phyloP scores from a whole-genome alignment of 2,888 invertebrate species.

The Masnerella sp. region DNA sequence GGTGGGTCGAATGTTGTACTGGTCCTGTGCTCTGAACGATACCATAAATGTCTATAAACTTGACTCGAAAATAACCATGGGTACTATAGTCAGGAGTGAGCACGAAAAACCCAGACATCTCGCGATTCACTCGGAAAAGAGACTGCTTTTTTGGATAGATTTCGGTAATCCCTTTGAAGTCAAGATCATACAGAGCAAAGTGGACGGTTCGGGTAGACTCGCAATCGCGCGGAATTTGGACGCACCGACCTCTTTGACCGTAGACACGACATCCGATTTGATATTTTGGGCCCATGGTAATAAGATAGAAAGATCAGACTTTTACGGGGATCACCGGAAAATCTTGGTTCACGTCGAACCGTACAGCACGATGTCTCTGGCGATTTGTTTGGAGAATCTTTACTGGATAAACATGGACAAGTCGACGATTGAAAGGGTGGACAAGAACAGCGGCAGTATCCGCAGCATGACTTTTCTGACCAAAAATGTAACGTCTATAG shows the following conservation, averaged over 20 bases:
- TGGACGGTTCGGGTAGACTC: constrained; percentile 18
- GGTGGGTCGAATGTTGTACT: constrained; percentile 18
- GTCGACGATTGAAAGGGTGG: neutral
- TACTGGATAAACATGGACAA: constrained; percentile 14
- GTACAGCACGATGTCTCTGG: neutral
- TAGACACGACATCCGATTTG: neutral
- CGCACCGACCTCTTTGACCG: neutral
- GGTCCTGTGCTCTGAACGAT: constrained; percentile 21
- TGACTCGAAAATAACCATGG: constrained; percentile 2
- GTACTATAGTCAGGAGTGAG: neutral
- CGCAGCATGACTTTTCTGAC: neutral
- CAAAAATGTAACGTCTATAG: constrained; percentile 6
- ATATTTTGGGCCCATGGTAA: constrained; percentile 20
- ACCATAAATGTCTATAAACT: constrained; percentile 14
- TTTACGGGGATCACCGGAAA: constrained; percentile 15
- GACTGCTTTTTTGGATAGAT: constrained; percentile 30
- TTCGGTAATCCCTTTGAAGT: neutral
- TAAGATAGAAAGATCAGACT: constrained; percentile 18
- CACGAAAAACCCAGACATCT: constrained; percentile 15
- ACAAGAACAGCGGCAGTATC: constrained; percentile 8
- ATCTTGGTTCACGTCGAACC: constrained; percentile 7
- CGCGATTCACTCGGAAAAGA: constrained; percentile 28
- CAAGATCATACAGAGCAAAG: constrained; percentile 18
- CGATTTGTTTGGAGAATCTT: neutral
- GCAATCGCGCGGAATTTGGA: constrained; percentile 3